Percentiles rank a stretch among this genome's conserved stretches.
These are phyloP conservation scores for Reinhardtius hippoglossoides DNA, from an alignment of 2,113 vertebrate genomes.

Conservation along the genomic window DNA sequence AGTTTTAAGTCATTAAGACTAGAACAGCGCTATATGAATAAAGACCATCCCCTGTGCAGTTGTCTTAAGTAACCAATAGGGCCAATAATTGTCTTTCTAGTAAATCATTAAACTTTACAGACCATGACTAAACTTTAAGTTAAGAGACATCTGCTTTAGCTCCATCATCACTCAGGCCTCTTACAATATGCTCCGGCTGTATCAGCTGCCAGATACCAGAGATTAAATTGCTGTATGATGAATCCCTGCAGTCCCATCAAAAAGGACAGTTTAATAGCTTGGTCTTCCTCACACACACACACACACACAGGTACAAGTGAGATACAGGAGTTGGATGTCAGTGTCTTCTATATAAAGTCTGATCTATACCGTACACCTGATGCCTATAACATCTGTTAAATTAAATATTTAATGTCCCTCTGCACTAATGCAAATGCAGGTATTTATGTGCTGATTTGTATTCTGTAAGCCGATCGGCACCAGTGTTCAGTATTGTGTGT, in stretches of 20 bases:
- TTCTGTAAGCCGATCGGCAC: not conserved
- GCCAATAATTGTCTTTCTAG: not conserved
- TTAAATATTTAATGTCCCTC: constrained; percentile 18
- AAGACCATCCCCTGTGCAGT: not conserved
- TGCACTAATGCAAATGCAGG: not conserved
- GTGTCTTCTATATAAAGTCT: constrained; percentile 1
- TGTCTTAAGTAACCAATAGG: not conserved
- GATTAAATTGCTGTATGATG: constrained; percentile 36
- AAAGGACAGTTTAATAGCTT: constrained; percentile 41
- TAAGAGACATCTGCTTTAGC: constrained; percentile 14
- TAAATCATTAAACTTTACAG: constrained; percentile 3
- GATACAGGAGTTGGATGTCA: constrained; percentile 7
- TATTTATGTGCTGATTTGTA: constrained; percentile 25
- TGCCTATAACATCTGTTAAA: constrained; percentile 37
- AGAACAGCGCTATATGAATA: too few species aligned
- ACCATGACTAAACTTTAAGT: constrained; percentile 2
- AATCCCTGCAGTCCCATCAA: constrained; percentile 30
- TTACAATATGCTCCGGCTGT: constrained; percentile 14
- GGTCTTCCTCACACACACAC: not conserved
- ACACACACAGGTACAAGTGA: not conserved
- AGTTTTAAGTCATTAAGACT: too few species aligned
- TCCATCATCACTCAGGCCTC: constrained; percentile 15
- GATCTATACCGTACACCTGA: constrained; percentile 21
- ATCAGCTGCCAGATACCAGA: constrained; percentile 22
- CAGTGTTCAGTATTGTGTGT: not conserved